phyloP scores from a whole-genome alignment of 2,797 vertebrate genomes.

The Euphonia xanthogaster region DNA sequence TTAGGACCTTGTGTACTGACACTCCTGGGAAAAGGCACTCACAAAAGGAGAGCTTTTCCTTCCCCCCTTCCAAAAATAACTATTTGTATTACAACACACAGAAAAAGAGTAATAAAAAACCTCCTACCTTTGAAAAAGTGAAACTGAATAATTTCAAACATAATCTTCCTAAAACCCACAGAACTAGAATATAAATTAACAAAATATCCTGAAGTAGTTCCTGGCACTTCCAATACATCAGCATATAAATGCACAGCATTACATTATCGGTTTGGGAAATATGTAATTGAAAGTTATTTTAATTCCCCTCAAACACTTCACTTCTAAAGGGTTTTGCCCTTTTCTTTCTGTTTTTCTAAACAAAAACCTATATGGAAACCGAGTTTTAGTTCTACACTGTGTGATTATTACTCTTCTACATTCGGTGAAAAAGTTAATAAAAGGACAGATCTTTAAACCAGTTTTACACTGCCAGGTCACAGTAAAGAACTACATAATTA shows the following conservation, averaged over 20 bases:
- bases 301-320: not conserved
- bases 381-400: not conserved
- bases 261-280: not conserved
- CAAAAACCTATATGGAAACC: not conserved
- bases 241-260: not conserved
- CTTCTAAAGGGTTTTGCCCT: not conserved
- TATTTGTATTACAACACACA: constrained; percentile 17
- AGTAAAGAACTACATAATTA: not conserved
- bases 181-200: not conserved
- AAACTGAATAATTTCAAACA: not conserved
- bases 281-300: not conserved
- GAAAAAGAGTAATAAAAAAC: constrained; percentile 1
- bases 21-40: constrained; percentile 68
- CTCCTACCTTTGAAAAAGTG: not conserved
- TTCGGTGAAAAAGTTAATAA: not conserved
- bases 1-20: constrained; percentile 53
- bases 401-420: not conserved
- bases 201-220: not conserved
- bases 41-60: constrained; percentile 41
- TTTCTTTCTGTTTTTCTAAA: not conserved
- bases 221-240: not conserved
- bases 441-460: not conserved
- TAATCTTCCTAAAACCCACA: not conserved
- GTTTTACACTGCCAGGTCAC: not conserved
- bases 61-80: not conserved